Evolutionary conservation across 1,140 invertebrate species (phyloP), one percentile per base, ranked within the genome.

Genomic region (Hyphantria cunea): DNA sequence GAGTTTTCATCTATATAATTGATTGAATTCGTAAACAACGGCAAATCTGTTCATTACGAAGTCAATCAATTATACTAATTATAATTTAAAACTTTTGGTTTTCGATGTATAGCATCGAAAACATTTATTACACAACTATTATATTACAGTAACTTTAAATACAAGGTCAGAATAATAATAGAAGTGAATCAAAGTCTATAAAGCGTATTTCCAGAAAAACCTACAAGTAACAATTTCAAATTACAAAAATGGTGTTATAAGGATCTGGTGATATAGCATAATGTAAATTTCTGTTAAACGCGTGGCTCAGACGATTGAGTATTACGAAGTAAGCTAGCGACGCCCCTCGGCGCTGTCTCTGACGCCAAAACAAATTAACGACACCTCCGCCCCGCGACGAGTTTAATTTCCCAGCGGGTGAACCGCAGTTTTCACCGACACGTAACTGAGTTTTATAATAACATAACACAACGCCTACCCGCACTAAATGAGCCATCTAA

Each of bases 351-450:
- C 45, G 44, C 47, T 54, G 62, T 48, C 12, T 60, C 44, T 58
- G 48, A 66, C 67, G 78, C 72, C 80, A 79, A 75, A 82, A 81
- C 80, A 79, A 78, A 81, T 86, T 84, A 86, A 77, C 64, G 66
- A 70, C 78, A 76, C 70, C 68, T 76, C 64, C 73, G 71, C 70
- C 41, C 69, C 63, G 66, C 66, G 49, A 66, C 55, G 60, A 77
- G 74, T 84, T 83, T 82, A 82, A 86, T 86, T 86, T 86, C 84
- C 84, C 84, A 76, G 48, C 61, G 79, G 80, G 67, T 75, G 66
- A 67, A 56, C 63, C 55, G 63, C 74, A 71, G 66, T 74, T 78
- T 71, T 71, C 74, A 66, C 61, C 60, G 54, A 59, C 55, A 66
- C 56, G 51, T 60, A 70, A 50, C 67, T 41, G 56, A 62, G 60